These are phyloP conservation scores for Otocyon megalotis DNA, from an alignment of 2,113 vertebrate genomes.

Conservation along the genomic window DNA sequence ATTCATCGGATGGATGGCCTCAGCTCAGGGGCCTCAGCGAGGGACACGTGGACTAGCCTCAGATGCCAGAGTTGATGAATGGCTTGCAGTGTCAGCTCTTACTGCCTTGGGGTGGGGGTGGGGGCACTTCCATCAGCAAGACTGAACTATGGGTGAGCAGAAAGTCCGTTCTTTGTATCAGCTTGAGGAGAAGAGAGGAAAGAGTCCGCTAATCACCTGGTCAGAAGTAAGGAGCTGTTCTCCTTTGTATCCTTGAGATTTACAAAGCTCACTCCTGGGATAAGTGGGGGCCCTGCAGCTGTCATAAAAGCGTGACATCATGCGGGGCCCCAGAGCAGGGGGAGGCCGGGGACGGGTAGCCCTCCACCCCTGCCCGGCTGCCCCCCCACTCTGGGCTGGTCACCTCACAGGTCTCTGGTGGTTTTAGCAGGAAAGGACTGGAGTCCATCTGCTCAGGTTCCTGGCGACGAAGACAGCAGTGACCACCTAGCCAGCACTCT, in stretches of 20 bases:
- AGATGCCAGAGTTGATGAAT: not conserved
- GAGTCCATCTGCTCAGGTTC: not conserved
- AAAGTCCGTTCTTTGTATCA: not conserved
- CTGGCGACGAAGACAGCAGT: not conserved
- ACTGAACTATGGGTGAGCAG: not conserved
- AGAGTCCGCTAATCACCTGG: not conserved
- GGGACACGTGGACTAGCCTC: not conserved
- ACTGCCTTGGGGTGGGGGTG: not conserved
- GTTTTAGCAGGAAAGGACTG: not conserved
- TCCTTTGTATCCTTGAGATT: not conserved
- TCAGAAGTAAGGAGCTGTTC: not conserved
- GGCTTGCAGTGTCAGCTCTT: not conserved
- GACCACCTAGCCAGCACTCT: not conserved
- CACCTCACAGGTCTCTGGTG: not conserved
- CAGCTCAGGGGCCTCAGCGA: not conserved
- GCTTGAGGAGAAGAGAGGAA: not conserved
- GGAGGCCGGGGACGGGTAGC: not conserved
- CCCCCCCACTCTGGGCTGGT: not conserved
- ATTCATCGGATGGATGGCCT: not conserved
- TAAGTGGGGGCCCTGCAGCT: not conserved
- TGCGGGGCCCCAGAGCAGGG: not conserved
- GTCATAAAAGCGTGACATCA: not conserved
- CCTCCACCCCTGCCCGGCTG: accelerated
- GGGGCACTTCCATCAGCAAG: not conserved
- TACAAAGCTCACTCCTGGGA: not conserved